Base-by-base conservation (phyloP, 2,113 vertebrate genomes). In the Tachysurus fulvidraco region DNA sequence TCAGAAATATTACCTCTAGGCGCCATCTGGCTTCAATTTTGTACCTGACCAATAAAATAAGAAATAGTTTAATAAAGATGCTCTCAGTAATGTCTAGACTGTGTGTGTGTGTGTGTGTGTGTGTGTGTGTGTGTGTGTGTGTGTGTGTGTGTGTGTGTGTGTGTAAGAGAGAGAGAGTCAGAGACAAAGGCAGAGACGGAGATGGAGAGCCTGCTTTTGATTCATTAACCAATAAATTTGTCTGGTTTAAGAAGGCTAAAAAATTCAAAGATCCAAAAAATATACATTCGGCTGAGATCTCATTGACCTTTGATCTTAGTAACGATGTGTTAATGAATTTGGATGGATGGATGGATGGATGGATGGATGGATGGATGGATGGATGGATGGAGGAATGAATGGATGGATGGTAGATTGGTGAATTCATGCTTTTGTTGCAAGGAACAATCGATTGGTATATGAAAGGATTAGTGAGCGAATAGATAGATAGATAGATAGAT, bases 61-160 rank as follows among this genome's bases (percentile, higher is more conserved):
- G 74, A 77, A 54, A 78, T 55, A n/a, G 76, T 28, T 55, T 54
- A 77, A 77, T 77, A 54, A 77, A 77, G 5, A 77, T 77, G 44
- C 23, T 77, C 13, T 77, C 46, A n/a, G 23, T 16, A 77, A n/a
- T 77, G 74, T 52, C 74, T 77, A 77, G 74, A 77, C 74, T 16
- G 52, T 78, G 50, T 77, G 73, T 52, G 23, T 52, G 41, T 74
- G 71, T 46, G 41, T 73, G 36, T 30, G n/a, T 65, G 64, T 65
- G 64, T 65, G 25, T 28, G n/a, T 65, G 64, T 62, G 60, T 62
- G 23, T 25, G 60, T 78, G 50, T 77, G 73, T 52, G 23, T 52
- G 41, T 74, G 71, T 46, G 41, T 73, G 36, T 30, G n/a, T 65
- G 64, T 65, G 64, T 65, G 25, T 28, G n/a, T 65, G 64, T 62